Base-by-base conservation (phyloP, 2,888 invertebrate genomes). In the Stenolophus ochropezus region DNA sequence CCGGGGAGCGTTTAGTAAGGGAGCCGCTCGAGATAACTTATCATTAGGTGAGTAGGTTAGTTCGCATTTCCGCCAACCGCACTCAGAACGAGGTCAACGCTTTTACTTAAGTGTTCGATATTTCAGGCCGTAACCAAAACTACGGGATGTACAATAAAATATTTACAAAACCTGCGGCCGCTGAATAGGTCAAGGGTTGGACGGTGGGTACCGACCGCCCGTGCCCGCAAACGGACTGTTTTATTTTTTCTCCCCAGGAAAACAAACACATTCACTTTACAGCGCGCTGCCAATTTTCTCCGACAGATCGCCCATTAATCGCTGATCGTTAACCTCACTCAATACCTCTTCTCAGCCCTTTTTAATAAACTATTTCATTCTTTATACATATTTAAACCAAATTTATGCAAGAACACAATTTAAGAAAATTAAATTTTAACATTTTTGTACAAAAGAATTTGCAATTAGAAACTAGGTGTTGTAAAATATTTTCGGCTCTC, bases 21-120 rank as follows among this genome's bases (percentile, higher is more conserved):
- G 77, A 61, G 58, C 61, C 42, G 42, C 16, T 58, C 69, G 51
- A 78, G 78, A 78, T 78, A 78, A 78, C 78, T 78, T 78, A 78
- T 78, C 78, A 78, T 78, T 78, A 78, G 78, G 69, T 61, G 69
- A 78, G 78, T 16, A 65, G 78, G 65, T 78, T 77, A 61, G 61
- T 25, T 77, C 77, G 77, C 23, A 47, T 58, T 51, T 51, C 78
- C 49, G 23, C 42, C 77, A 16, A 16, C 65, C 65, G 47, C 25
- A 56, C 69, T 49, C 78, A 23, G 21, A 78, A 78, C 27, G 78
- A 78, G 78, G 78, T 78, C 78, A 78, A 78, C 78, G 78, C 65
- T 78, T 78, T 78, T 78, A 78, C 78, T 78, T 78, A 78, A 78
- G 78, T 78, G 69, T 78, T 78, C 78, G 78, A 78, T 78, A 78